Base-by-base conservation (phyloP, 2,797 vertebrate genomes). In the Lepus townsendii region DNA sequence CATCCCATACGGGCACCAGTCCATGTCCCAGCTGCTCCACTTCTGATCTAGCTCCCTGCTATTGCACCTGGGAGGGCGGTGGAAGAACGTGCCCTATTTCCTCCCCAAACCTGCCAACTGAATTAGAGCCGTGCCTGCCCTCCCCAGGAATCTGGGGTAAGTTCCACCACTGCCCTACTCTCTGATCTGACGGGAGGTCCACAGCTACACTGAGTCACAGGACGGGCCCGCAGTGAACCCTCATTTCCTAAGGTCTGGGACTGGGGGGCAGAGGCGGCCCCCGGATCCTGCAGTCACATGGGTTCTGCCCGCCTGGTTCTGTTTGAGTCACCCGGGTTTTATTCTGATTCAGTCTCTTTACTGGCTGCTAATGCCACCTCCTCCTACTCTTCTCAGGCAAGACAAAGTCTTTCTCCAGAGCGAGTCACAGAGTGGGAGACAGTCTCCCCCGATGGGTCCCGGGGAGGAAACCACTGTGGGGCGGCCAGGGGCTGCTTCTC, bases 261-360 rank as follows among this genome's bases (percentile, higher is more conserved):
- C 35, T 14, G n/a, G 57, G 84, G 68, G 47, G 30, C 12, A n/a
- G 85, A 88, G 84, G 76, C 78, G 68, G 79, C 71, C 68, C 72
- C 86, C 0, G 0, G 80, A 65, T 71, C 83, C 80, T 89, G 24
- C 65, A 88, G 62, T 92, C 85, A 78, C 72, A 3, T 30, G 7
- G 71, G 84, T 83, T 82, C 72, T 94, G 90, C 90, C 79, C 0
- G 2, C 71, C 62, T 72, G 87, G 24, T 92, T 92, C 95, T 96
- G n/a, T 89, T 92, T 95, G 95, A 97, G 90, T 96, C 92, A 80
- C 90, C 76, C 87, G 90, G 38, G 50, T 89, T 97, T 97, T 97
- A 94, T 93, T 95, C 96, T 94, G 96, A 96, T 95, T 95, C 69
- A 76, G 8, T 88, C 88, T 96, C 76, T 92, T 90, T 66, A 79